Conservation (phyloP, 2,797 vertebrate genomes). For the Gymnocypris eckloni region DNA sequence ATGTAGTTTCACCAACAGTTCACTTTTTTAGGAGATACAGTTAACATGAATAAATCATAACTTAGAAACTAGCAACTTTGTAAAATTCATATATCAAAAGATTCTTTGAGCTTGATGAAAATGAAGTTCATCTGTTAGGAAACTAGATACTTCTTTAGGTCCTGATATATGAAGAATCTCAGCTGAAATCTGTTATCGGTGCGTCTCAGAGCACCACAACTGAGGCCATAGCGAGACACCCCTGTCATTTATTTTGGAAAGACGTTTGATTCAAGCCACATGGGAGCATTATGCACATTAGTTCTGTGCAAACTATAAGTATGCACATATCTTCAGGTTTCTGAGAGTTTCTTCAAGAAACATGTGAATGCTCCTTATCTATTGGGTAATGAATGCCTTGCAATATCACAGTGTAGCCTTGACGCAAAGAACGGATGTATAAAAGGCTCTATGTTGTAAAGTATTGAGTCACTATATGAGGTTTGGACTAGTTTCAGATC, state of each 20-base stretch:
- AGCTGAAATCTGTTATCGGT: conserved; percentile 28
- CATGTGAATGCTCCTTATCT: neutral
- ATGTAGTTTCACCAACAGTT: neutral
- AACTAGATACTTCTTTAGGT: conserved; percentile 14
- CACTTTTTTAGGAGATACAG: neutral
- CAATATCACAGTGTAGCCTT: conserved; percentile 35
- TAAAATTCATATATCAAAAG: conserved; percentile 24
- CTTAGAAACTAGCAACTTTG: neutral
- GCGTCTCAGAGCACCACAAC: conserved; percentile 1
- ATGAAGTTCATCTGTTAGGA: conserved; percentile 1
- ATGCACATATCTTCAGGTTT: conserved; percentile 12
- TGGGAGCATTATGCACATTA: conserved; percentile 33
- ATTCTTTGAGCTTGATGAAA: conserved; percentile 14
- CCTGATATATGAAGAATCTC: neutral
- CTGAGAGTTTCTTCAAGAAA: conserved; percentile 13
- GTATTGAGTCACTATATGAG: conserved; percentile 52
- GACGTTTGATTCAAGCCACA: conserved; percentile 39
- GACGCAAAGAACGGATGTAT: neutral
- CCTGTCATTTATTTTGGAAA: conserved; percentile 47
- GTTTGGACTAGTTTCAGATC: conserved; percentile 59
- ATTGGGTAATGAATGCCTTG: neutral
- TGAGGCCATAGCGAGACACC: neutral
- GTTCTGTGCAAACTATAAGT: conserved; percentile 7
- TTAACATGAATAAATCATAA: neutral
- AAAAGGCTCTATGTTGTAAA: conserved; percentile 39